Conservation (phyloP, 2,113 vertebrate species). For the Hemichromis elongatus region DNA sequence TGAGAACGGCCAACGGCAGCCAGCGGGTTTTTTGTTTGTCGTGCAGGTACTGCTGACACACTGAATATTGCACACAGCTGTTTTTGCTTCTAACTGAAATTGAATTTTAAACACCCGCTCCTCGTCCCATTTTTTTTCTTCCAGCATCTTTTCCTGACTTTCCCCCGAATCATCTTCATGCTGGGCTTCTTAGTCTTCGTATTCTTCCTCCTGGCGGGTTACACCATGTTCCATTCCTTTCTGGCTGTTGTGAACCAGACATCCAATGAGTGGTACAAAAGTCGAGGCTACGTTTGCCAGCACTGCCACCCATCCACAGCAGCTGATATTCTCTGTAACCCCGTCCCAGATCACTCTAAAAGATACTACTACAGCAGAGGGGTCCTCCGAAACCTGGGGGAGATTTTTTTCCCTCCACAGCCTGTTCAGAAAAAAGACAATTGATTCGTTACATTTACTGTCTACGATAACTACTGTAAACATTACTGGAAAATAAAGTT, state of each 20-base stretch:
- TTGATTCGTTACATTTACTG: not conserved
- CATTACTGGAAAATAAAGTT: conserved; percentile 19
- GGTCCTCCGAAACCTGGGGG: conserved; percentile 77
- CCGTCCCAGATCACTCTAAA: conserved; percentile 45
- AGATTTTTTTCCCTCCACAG: conserved; percentile 77
- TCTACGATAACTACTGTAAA: not conserved
- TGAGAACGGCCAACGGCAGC: conserved; percentile 69
- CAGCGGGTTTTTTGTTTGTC: conserved; percentile 74
- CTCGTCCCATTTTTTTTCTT: not conserved
- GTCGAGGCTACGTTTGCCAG: conserved; percentile 52
- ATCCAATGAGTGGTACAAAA: conserved; percentile 87
- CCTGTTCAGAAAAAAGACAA: conserved; percentile 42
- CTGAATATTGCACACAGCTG: not conserved
- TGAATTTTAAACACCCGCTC: not conserved
- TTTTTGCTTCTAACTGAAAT: not conserved
- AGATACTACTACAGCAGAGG: conserved; percentile 80
- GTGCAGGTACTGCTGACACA: conserved; percentile 74
- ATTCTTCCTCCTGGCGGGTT: conserved; percentile 80
- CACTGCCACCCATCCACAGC: conserved; percentile 60
- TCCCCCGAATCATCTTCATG: conserved; percentile 90
- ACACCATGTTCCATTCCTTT: conserved; percentile 81
- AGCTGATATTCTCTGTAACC: conserved; percentile 20
- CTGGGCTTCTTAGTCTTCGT: conserved; percentile 86
- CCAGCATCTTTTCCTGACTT: conserved; percentile 91
- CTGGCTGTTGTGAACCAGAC: conserved; percentile 87